Conservation (phyloP, 2,113 vertebrate species). For the Ophiodon elongatus region DNA sequence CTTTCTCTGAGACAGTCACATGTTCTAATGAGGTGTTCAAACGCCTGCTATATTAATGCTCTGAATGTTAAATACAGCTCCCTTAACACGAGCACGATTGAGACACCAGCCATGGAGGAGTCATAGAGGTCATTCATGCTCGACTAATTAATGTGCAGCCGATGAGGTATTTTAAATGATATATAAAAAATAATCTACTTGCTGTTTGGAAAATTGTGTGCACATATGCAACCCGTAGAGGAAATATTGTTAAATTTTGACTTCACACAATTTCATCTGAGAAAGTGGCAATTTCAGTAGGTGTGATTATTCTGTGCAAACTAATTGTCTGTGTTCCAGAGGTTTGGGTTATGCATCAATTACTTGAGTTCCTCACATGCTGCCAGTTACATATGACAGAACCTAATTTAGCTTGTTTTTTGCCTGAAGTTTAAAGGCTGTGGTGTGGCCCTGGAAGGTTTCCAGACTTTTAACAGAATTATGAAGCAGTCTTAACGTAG, state of each 20-base stretch:
- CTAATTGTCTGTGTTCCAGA: not conserved
- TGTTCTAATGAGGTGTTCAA: slow-evolving; percentile 11
- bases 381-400: not conserved
- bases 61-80: not conserved
- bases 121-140: not conserved
- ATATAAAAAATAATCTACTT: not conserved
- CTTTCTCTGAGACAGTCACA: slow-evolving; percentile 25
- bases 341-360: not conserved
- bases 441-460: not conserved
- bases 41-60: not conserved
- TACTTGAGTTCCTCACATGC: not conserved
- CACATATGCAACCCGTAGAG: not conserved
- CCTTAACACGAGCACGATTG: slow-evolving; percentile 9
- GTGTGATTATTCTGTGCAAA: not conserved
- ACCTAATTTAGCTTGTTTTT: not conserved
- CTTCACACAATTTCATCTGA: not conserved
- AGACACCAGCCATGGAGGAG: not conserved
- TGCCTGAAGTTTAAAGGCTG: not conserved
- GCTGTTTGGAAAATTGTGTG: not conserved
- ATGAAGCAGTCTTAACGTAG: not conserved
- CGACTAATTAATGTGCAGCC: slow-evolving; percentile 14
- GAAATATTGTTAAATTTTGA: not conserved
- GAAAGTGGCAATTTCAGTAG: not conserved
- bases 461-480: slow-evolving; percentile 10
- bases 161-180: not conserved